Percentiles rank a stretch among this genome's conserved stretches.
Conservation (phyloP, 2,797 vertebrate genomes). For the Alca torda region DNA sequence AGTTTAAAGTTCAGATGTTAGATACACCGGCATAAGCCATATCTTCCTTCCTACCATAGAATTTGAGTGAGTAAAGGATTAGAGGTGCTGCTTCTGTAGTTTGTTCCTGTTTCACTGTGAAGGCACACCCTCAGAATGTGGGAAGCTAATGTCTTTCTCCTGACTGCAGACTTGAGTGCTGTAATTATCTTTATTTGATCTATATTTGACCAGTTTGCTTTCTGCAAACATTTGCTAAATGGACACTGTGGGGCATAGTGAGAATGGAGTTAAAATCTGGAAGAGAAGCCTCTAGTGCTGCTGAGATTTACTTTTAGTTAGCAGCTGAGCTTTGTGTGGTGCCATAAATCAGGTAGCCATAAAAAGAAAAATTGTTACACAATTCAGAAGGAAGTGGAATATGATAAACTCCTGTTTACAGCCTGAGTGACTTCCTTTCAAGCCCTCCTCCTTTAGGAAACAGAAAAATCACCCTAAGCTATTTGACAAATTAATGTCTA, state of each 20-base stretch:
- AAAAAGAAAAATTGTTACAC: not conserved
- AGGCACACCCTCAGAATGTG: constrained; percentile 67
- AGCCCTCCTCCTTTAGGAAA: not conserved
- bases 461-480: not conserved
- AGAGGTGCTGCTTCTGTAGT: constrained; percentile 67
- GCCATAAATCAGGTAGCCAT: constrained; percentile 32
- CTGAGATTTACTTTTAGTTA: not conserved
- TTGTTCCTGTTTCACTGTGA: constrained; percentile 58
- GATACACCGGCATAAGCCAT: constrained; percentile 6
- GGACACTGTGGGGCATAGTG: not conserved
- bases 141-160: constrained; percentile 54
- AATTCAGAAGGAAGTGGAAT: constrained; percentile 8
- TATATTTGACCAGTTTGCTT: not conserved
- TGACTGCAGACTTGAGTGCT: constrained; percentile 16
- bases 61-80: constrained; percentile 63
- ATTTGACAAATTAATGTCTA: not conserved
- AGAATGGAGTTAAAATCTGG: not conserved
- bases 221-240: not conserved
- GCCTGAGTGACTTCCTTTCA: not conserved
- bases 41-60: constrained; percentile 77
- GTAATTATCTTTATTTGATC: constrained; percentile 12
- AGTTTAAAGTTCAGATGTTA: constrained; percentile 67
- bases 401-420: constrained; percentile 23
- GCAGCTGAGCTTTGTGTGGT: not conserved
- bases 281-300: not conserved